These are phyloP conservation scores for Bhutanitis thaidina DNA, from an alignment of 2,888 invertebrate genomes.

Conservation along the genomic window DNA sequence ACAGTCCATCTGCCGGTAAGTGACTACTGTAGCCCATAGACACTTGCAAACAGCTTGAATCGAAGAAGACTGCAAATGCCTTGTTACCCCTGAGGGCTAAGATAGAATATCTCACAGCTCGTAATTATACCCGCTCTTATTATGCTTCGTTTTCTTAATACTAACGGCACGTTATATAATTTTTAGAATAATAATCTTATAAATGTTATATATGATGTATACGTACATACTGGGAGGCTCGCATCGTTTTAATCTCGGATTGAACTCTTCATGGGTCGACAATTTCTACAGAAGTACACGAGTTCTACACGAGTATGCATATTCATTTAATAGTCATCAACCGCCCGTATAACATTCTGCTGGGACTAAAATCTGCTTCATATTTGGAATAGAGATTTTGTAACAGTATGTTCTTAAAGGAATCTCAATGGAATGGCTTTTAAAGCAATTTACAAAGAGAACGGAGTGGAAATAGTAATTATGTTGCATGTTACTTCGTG, in stretches of 20 bases:
- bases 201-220: no score
- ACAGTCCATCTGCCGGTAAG: no score
- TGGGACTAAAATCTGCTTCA: constrained; percentile 6
- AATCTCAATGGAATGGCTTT: constrained; percentile 7
- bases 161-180: no score
- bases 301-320: background rate
- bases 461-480: constrained; percentile 15
- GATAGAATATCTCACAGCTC: no score
- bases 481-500: background rate
- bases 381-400: constrained; percentile 5
- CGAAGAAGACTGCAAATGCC: no score
- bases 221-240: no score
- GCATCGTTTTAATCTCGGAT: background rate
- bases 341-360: constrained; percentile 1
- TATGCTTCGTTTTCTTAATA: no score
- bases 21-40: no score
- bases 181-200: no score
- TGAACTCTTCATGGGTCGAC: constrained; percentile 3
- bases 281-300: background rate
- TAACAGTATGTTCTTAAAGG: background rate
- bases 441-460: constrained; percentile 9
- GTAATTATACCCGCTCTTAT: no score
- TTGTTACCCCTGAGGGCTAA: no score
- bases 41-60: no score
- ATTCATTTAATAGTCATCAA: constrained; percentile 10